Conservation (phyloP, 2,888 invertebrate species). For the Xestoiulus laeticollis region DNA sequence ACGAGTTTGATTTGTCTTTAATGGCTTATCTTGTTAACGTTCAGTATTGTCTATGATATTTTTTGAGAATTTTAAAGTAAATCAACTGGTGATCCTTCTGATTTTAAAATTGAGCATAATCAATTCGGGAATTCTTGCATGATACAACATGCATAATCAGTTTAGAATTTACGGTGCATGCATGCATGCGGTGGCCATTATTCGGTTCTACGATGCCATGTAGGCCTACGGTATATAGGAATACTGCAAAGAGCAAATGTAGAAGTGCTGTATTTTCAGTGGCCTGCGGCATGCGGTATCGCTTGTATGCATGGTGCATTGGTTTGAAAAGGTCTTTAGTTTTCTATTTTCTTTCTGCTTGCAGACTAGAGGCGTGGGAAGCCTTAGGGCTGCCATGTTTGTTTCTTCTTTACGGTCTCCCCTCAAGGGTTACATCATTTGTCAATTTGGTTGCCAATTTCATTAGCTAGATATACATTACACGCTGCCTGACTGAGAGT, state of each 20-base stretch:
- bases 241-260: not conserved
- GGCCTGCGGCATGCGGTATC: not conserved
- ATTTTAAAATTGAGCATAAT: too few relatives aligned
- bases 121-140: not conserved
- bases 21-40: too few relatives aligned
- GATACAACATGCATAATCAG: not conserved
- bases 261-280: not conserved
- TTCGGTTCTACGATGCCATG: too few relatives aligned
- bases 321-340: not conserved
- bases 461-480: constrained; percentile 48
- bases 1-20: too few relatives aligned
- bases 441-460: constrained; percentile 53
- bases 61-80: too few relatives aligned
- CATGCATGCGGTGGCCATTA: too few relatives aligned
- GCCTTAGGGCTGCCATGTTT: constrained; percentile 45
- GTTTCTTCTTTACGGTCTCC: constrained; percentile 20
- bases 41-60: too few relatives aligned
- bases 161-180: too few relatives aligned
- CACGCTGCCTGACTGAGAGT: constrained; percentile 38
- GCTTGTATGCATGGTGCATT: not conserved
- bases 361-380: constrained; percentile 43
- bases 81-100: too few relatives aligned
- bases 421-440: constrained; percentile 53
- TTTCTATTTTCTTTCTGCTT: constrained; percentile 13
- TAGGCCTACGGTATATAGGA: not conserved